Evolutionary conservation across 1,140 invertebrate genomes (phyloP), one percentile per base, ranked within the genome.

Genomic region (Drosophila pectinifera): DNA sequence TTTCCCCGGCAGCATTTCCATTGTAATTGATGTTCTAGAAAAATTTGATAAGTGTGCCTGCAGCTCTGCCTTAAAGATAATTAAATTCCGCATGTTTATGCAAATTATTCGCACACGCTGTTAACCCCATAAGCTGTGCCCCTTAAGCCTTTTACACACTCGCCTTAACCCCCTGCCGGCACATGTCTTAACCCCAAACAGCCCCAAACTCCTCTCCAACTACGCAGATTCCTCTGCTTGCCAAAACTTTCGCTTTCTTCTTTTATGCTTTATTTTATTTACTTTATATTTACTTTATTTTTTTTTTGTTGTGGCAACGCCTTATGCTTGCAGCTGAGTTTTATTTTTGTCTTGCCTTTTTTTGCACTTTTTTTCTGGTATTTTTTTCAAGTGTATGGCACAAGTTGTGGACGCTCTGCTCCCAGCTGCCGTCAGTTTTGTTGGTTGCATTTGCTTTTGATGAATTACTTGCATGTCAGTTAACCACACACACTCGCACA

Each of bases 371-470:
- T 48, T 59, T n/a, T 18, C 13, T 57, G 7, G 8, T 31, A 31
- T 31, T 38, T 61, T 51, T 55, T 31, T 16, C 11, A 5, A 38
- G 67, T 48, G 42, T 31, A 63, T 69, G 58, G 49, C 73, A 69
- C 22, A 75, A 75, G 73, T 69, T 69, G 63, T 57, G 68, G 64
- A 70, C 67, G 70, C 68, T 72, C 65, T 51, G 64, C 61, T 65
- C 59, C 59, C 63, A 75, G 62, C 73, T 75, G 49, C 61, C 49
- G 49, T 73, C 39, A 43, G 34, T 69, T 55, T 58, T 79, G 77
- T 49, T 73, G 76, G 77, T 73, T 84, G 77, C 78, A 84, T 85
- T 85, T 85, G 73, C 77, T 85, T 85, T 88, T 72, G 84, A 88
- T 88, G 84, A 88, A 88, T 72, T 72, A 72, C 68, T 72, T 72